Percentiles rank a stretch among this genome's conserved stretches.
phyloP scores from a whole-genome alignment of 2,797 vertebrate species.

The Phalloptychus januarius region DNA sequence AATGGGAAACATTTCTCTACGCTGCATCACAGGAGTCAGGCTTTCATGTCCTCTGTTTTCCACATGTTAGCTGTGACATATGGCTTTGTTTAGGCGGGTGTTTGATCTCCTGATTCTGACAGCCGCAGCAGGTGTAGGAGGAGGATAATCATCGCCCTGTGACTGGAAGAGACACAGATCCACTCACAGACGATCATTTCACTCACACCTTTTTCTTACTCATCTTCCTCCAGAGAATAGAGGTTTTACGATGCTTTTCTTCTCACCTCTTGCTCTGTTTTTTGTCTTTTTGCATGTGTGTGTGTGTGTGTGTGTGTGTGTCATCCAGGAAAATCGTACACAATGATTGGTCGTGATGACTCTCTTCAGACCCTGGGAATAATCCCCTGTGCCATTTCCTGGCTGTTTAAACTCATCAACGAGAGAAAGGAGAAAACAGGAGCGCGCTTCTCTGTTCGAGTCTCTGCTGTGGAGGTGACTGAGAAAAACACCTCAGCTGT shows the following conservation, averaged over 20 bases:
- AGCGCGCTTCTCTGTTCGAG: constrained; percentile 94
- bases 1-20: constrained; percentile 54
- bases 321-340: constrained; percentile 92
- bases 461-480: constrained; percentile 93
- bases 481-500: constrained; percentile 20
- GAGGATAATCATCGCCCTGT: constrained; percentile 33
- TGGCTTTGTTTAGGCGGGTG: constrained; percentile 66
- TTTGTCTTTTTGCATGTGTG: too few relatives aligned
- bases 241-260: constrained; percentile 26
- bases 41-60: constrained; percentile 55
- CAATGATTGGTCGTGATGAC: constrained; percentile 96
- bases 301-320: constrained; percentile 15
- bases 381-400: constrained; percentile 97
- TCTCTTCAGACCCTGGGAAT: constrained; percentile 96
- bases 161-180: constrained; percentile 37
- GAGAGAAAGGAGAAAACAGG: constrained; percentile 97
- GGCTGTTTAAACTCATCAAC: constrained; percentile 97
- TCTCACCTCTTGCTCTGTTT: constrained; percentile 1
- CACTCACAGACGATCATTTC: constrained; percentile 21
- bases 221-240: neutral
- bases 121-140: constrained; percentile 50
- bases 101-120: constrained; percentile 67
- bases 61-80: constrained; percentile 49
- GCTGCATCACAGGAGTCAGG: constrained; percentile 44
- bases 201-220: constrained; percentile 16